Percentiles rank a stretch among this genome's conserved stretches.
These are phyloP conservation scores for Heliocidaris tuberculata DNA, from an alignment of 35 echinoderm and acorn worm genomes.

Conservation along the genomic window DNA sequence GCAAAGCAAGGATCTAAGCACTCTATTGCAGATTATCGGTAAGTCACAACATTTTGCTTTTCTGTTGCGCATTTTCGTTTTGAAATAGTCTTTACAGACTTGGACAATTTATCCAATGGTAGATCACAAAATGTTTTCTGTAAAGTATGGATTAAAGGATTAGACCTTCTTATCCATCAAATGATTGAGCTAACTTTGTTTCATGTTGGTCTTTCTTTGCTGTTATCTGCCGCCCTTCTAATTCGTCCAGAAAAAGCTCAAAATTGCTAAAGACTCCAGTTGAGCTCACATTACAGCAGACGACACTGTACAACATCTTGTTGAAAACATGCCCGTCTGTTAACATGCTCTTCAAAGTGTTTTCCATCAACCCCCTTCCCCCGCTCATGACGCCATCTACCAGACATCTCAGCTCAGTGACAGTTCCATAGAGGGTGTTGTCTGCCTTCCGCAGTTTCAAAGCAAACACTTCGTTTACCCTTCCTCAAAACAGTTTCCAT, in stretches of 20 bases:
- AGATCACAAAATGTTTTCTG: neutral
- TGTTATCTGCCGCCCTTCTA: neutral
- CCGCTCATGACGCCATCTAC: neutral
- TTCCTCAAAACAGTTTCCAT: neutral
- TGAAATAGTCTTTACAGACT: neutral
- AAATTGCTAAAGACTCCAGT: neutral
- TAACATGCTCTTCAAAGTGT: neutral
- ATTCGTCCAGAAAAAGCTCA: neutral
- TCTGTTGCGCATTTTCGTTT: neutral
- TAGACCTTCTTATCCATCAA: neutral
- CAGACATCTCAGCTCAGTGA: neutral
- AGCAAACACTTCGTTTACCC: neutral
- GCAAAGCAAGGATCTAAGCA: neutral
- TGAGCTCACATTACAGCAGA: neutral
- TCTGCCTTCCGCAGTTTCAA: conserved; percentile 6
- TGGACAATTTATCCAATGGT: neutral
- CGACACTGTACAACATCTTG: neutral
- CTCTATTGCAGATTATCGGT: neutral
- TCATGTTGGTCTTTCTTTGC: neutral
- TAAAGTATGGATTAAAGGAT: neutral
- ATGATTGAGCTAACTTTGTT: neutral
- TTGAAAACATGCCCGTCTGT: neutral
- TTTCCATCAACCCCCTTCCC: neutral
- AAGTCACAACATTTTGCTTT: neutral
- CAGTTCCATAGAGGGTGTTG: conserved; percentile 32